Evolutionary conservation across 2,797 vertebrate species (phyloP).

Genomic region (Scomberomorus guttatus): DNA sequence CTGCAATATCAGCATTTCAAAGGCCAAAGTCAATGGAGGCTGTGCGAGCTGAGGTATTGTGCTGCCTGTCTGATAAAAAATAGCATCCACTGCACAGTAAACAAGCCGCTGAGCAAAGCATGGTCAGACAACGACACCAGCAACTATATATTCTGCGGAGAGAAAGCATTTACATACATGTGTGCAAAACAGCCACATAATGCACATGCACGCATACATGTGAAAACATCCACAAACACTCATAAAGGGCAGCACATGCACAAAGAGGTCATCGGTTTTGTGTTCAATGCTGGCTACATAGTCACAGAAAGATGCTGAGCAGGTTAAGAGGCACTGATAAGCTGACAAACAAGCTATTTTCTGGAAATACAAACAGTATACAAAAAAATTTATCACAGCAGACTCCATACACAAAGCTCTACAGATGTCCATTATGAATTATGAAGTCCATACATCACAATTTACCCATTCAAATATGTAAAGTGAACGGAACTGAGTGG

Average conservation of each 20-base stretch:
- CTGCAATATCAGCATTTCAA: slow-evolving; percentile 4
- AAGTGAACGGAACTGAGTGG: slow-evolving; percentile 7
- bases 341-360: slow-evolving; percentile 8
- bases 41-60: background rate
- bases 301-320: slow-evolving; percentile 30
- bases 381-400: background rate
- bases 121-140: slow-evolving; percentile 1
- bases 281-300: slow-evolving; percentile 15
- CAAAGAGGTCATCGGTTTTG: slow-evolving; percentile 34
- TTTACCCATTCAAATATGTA: background rate
- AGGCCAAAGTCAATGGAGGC: background rate
- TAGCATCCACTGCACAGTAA: background rate
- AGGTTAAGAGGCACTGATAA: slow-evolving; percentile 23
- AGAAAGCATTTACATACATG: background rate
- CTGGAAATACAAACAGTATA: slow-evolving; percentile 7
- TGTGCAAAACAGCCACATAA: slow-evolving; percentile 24
- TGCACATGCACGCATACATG: background rate
- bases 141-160: slow-evolving; percentile 24
- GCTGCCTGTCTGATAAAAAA: slow-evolving; percentile 5
- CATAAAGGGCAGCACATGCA: background rate
- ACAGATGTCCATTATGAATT: background rate
- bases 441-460: slow-evolving; percentile 9
- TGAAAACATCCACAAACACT: background rate
- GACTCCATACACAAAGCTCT: slow-evolving; percentile 4
- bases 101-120: slow-evolving; percentile 21